Evolutionary conservation across 2,888 invertebrate species (phyloP).

Genomic region (Elegia similella): DNA sequence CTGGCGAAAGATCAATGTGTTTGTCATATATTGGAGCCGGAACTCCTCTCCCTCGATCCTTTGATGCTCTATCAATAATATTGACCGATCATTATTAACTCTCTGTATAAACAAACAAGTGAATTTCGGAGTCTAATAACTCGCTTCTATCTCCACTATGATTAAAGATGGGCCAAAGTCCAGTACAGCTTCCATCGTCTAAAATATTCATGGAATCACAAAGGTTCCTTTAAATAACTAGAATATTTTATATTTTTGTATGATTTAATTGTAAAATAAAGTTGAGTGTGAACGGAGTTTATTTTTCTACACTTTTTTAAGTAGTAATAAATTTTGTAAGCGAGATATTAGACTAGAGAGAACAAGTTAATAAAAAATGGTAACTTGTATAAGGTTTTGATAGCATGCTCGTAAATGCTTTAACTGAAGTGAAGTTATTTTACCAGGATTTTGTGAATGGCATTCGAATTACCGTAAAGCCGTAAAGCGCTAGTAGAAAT

Average conservation of each 20-base stretch:
- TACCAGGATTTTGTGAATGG: no score
- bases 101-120: conserved; percentile 49
- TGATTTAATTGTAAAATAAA: neutral
- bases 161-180: conserved; percentile 11
- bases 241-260: neutral
- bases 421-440: no score
- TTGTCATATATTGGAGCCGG: conserved; percentile 32
- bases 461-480: no score
- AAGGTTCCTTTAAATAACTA: neutral
- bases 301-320: no score
- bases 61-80: conserved; percentile 65
- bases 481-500: no score
- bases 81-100: conserved; percentile 49
- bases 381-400: no score
- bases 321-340: no score
- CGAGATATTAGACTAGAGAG: no score
- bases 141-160: conserved; percentile 8
- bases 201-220: conserved; percentile 2
- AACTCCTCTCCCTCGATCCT: conserved; percentile 30
- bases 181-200: neutral
- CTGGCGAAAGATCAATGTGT: conserved; percentile 18
- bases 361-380: no score
- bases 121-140: conserved; percentile 20
- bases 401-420: no score
- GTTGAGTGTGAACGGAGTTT: no score